Conservation (phyloP, 2,888 invertebrate species). For the Yponomeuta plumbellus region DNA sequence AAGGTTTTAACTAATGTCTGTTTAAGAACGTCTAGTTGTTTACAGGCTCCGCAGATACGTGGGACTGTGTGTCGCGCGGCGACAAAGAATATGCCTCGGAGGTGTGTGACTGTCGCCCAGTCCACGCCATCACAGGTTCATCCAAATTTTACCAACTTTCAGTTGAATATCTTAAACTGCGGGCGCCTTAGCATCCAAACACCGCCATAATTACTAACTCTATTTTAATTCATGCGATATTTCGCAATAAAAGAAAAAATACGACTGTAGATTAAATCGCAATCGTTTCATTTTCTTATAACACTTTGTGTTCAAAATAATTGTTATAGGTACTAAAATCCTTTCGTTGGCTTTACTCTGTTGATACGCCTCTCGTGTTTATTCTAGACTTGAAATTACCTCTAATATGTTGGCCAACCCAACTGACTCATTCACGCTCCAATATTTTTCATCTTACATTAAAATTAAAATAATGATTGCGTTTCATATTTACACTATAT, state of each 20-base stretch:
- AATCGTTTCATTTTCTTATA: not conserved
- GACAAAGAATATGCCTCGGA: no score
- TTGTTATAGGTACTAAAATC: not conserved
- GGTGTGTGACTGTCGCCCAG: not conserved
- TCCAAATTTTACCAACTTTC: not conserved
- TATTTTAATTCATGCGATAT: slow-evolving; percentile 3
- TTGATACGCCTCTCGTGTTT: slow-evolving; percentile 1
- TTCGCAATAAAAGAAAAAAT: not conserved
- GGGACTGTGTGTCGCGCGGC: no score
- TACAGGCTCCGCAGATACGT: no score
- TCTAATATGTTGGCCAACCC: slow-evolving; percentile 4
- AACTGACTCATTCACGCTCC: slow-evolving; percentile 1
- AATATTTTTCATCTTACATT: not conserved
- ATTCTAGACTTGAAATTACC: not conserved
- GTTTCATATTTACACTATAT: slow-evolving; percentile 39
- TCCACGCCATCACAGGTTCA: not conserved
- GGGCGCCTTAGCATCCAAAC: not conserved
- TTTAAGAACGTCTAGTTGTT: no score
- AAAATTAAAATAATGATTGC: slow-evolving; percentile 24
- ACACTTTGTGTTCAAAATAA: not conserved
- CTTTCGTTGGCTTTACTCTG: not conserved
- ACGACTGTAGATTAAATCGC: not conserved
- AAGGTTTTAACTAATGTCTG: no score
- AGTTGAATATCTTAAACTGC: not conserved
- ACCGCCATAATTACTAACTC: not conserved